A percentile compares a stretch with the other conserved stretches of the same genome.
Evolutionary conservation across 2,113 vertebrate species (phyloP).

Genomic region (Galemys pyrenaicus): DNA sequence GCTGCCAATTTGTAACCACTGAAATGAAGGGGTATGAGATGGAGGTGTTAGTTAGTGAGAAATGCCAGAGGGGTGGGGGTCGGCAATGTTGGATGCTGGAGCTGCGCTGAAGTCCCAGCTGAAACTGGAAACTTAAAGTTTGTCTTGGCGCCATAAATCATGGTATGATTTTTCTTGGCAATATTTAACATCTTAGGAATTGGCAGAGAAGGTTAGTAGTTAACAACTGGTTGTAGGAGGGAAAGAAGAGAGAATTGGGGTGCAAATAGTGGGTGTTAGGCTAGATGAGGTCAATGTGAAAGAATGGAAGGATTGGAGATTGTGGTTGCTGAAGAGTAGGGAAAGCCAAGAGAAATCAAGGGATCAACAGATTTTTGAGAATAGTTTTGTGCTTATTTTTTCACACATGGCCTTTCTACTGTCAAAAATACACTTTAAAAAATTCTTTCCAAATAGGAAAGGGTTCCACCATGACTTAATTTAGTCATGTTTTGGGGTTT

Average conservation of each 20-base stretch:
- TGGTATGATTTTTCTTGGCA: constrained; percentile 48
- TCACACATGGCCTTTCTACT: neutral
- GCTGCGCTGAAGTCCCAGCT: neutral
- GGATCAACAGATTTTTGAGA: neutral
- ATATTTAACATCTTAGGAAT: neutral
- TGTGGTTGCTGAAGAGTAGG: neutral
- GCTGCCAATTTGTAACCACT: constrained; percentile 50
- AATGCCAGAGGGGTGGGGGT: constrained; percentile 11
- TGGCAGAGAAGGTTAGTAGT: neutral
- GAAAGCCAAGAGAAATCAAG: neutral
- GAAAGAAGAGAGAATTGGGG: neutral
- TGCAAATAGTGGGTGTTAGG: neutral
- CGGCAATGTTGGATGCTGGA: neutral
- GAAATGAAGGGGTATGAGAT: constrained; percentile 29
- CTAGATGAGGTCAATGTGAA: neutral
- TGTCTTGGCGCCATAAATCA: neutral
- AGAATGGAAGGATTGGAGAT: neutral
- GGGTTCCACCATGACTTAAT: neutral
- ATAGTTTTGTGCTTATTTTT: neutral
- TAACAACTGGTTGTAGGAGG: neutral
- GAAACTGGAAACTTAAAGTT: constrained; percentile 31
- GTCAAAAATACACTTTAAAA: neutral
- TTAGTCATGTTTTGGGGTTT: neutral
- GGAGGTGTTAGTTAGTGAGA: neutral
- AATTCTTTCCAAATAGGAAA: neutral